Percentiles rank a stretch among this genome's conserved stretches.
phyloP scores from a whole-genome alignment of 2,113 vertebrate genomes.

The Macrotus californicus region DNA sequence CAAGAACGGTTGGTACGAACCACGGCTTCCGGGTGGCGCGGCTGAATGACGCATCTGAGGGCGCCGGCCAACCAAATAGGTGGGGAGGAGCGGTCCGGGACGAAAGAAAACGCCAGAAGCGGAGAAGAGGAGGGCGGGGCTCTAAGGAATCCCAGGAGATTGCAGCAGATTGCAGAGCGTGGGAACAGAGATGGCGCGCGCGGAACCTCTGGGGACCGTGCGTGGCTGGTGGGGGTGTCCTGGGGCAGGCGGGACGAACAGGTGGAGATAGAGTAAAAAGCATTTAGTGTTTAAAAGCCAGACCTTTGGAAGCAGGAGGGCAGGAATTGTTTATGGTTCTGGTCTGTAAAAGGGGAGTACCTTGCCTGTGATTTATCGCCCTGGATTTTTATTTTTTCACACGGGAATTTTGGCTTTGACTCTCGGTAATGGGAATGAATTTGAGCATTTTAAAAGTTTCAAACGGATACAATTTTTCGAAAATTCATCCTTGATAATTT shows the following conservation, averaged over 20 bases:
- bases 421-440: neutral
- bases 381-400: conserved; percentile 23
- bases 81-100: neutral
- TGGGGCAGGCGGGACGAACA: neutral
- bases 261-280: neutral
- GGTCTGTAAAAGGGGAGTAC: neutral
- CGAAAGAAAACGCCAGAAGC: neutral
- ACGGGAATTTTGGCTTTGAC: neutral
- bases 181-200: accelerated
- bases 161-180: accelerated
- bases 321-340: neutral
- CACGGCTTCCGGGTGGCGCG: conserved; percentile 57
- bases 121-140: neutral
- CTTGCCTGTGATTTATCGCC: neutral
- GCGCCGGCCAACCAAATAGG: conserved; percentile 14
- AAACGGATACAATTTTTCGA: neutral
- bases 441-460: neutral
- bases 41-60: neutral
- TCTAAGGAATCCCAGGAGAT: neutral
- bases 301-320: neutral
- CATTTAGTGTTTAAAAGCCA: neutral
- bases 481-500: neutral
- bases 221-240: neutral
- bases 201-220: neutral
- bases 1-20: neutral